These are phyloP conservation scores for Oenanthe oenanthe DNA, from an alignment of 2,113 vertebrate genomes.

Conservation along the genomic window DNA sequence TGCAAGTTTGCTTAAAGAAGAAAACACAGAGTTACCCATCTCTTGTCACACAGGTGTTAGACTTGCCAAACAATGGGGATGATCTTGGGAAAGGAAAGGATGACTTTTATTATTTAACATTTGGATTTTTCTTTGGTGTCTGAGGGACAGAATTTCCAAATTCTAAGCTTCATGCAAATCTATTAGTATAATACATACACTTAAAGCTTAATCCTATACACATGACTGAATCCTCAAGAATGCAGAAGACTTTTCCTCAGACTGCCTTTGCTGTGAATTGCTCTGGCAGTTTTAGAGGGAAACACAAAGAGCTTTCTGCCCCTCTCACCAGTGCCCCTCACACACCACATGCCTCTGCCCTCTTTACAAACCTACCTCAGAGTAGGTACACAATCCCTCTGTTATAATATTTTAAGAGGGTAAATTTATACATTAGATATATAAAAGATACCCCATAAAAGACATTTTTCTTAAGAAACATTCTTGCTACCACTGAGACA, in stretches of 20 bases:
- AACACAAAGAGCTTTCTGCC: neutral
- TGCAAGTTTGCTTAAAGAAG: neutral
- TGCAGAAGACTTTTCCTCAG: neutral
- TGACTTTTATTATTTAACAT: neutral
- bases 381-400: neutral
- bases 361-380: neutral
- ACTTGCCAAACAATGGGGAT: accelerated
- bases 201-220: neutral
- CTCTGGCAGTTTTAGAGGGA: neutral
- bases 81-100: neutral
- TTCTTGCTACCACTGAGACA: neutral
- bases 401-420: slow-evolving; percentile 8
- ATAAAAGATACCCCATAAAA: neutral
- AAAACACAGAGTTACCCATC: neutral
- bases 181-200: neutral
- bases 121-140: neutral
- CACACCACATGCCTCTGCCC: neutral
- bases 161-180: neutral
- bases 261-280: neutral
- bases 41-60: neutral
- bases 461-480: neutral
- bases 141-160: neutral
- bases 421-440: neutral
- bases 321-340: neutral
- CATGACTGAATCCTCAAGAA: neutral